Base-by-base conservation (phyloP, 2,113 vertebrate genomes). In the Mormyrus lacerda region DNA sequence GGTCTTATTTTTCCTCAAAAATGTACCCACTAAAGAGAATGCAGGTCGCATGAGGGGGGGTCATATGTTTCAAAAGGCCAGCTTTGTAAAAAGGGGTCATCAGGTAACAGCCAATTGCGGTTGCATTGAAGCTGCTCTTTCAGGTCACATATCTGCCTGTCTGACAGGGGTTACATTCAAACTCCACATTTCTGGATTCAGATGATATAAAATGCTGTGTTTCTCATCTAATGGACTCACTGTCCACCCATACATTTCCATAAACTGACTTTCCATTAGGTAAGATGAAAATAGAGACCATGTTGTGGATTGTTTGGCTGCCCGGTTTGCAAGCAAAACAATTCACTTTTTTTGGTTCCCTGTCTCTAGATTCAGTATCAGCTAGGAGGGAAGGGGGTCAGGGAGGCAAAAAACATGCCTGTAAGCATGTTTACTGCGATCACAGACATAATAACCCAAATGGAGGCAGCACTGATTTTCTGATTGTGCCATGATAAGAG, bases 361-460 rank as follows among this genome's bases (percentile, higher is more conserved):
- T 24, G 31, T 35, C 85, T 35, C 7, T 31, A 87, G 31, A 53
- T n/a, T 85, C 83, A 45, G 42, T 42, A 50, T 85, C 47, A 87
- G 31, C 31, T 31, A 9, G 27, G 24, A 35, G 31, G 31, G 69
- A 39, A 35, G 13, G 2, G 48, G 27, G 47, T 1, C n/a, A 17
- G 31, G 27, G 17, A 55, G 27, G 51, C 13, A 87, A 87, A 58
- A 55, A 87, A 53, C 27, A 42, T 39, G 85, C 27, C 31, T 87
- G 27, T 87, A 31, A 53, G 50, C 85, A 55, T 55, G 31, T 87
- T 58, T 87, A 55, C 85, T 45, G 51, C 85, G 11, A 87, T 87
- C 85, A 87, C 86, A 87, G n/a, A 86, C 45, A 86, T 86, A 86
- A 86, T 86, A 86, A 86, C 44, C 76, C 21, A 50, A 47, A 85